phyloP scores from a whole-genome alignment of 2,888 invertebrate species.

The Habrosyne pyritoides region DNA sequence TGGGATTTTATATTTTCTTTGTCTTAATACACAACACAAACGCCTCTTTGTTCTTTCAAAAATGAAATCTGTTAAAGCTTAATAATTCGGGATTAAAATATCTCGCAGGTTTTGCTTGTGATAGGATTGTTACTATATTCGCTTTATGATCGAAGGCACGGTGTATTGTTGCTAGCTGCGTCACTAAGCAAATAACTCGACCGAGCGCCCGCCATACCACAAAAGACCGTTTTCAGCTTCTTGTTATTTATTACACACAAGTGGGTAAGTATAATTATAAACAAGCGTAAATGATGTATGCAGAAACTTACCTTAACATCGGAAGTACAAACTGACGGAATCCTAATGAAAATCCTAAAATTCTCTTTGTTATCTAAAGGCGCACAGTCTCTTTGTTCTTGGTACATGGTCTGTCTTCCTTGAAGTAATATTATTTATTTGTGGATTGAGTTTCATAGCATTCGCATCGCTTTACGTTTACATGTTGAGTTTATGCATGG shows the following conservation, averaged over 20 bases:
- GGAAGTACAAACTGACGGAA: not conserved
- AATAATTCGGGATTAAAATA: not conserved
- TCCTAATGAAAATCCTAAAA: not conserved
- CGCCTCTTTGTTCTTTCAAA: not conserved
- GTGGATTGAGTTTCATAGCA: not conserved
- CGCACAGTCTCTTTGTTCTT: not conserved
- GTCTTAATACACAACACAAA: too few species aligned
- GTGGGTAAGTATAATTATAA: constrained; percentile 6
- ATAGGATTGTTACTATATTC: constrained; percentile 2
- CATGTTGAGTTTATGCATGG: too few species aligned
- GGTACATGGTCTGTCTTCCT: too few species aligned
- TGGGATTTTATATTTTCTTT: too few species aligned
- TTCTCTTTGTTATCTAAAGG: not conserved
- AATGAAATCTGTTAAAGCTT: not conserved
- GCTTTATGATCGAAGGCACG: not conserved
- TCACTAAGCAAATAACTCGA: constrained; percentile 37
- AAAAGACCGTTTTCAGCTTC: constrained; percentile 26
- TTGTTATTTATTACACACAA: constrained; percentile 11
- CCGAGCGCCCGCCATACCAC: constrained; percentile 23
- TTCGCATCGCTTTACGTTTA: not conserved
- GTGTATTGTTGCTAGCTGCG: constrained; percentile 23
- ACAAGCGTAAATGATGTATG: not conserved
- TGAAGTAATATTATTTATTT: not conserved
- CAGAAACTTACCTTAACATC: not conserved
- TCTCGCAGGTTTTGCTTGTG: constrained; percentile 21